phyloP scores from a whole-genome alignment of 1,140 invertebrate species.

The Diachasma alloeum region DNA sequence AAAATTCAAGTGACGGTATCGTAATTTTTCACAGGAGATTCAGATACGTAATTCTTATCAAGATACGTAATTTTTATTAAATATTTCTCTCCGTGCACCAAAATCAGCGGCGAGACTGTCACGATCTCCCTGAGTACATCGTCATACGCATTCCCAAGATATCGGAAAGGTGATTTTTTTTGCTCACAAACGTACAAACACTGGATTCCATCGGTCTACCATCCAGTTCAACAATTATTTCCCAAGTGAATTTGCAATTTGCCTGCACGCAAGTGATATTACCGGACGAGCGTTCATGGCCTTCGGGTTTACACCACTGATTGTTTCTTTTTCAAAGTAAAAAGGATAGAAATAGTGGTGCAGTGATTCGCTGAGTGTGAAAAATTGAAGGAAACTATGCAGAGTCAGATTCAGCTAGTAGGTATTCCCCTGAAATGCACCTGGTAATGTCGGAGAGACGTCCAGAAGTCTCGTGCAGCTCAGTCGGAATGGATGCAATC shows the following conservation, averaged over 20 bases:
- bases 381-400: neutral
- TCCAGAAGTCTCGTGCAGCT: neutral
- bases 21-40: no score
- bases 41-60: no score
- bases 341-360: neutral
- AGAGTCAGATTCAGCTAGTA: neutral
- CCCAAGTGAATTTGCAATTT: conserved; percentile 6
- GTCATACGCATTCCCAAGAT: neutral
- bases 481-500: neutral
- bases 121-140: neutral
- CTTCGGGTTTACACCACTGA: neutral
- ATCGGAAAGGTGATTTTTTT: neutral
- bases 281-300: neutral
- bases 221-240: neutral
- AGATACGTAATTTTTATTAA: no score
- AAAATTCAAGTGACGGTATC: no score
- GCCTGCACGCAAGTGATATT: conserved; percentile 17
- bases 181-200: neutral
- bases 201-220: neutral
- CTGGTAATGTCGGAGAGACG: neutral
- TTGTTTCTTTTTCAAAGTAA: neutral
- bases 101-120: no score
- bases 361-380: neutral
- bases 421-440: neutral
- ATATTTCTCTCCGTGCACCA: no score